These are phyloP conservation scores for Diabrotica undecimpunctata DNA, from an alignment of 1,140 invertebrate species.

Conservation along the genomic window DNA sequence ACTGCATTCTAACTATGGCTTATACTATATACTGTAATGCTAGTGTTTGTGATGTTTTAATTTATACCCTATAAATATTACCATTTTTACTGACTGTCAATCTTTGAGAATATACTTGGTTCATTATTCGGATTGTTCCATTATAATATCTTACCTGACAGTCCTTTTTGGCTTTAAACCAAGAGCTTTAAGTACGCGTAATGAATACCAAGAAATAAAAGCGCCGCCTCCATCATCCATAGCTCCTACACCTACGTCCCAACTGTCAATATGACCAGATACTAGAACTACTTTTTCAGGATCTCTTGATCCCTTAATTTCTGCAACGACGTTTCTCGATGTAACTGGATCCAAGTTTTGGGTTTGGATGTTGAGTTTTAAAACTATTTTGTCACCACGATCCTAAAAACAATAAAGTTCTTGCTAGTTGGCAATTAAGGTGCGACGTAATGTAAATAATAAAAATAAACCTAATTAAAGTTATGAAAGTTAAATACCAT, in stretches of 20 bases:
- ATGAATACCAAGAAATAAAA: slow-evolving; percentile 73
- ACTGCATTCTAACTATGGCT: no score
- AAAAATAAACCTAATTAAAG: no score
- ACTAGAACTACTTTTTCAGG: slow-evolving; percentile 70
- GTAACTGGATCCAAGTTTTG: slow-evolving; percentile 26
- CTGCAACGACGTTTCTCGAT: slow-evolving; percentile 69
- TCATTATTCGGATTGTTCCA: slow-evolving; percentile 5
- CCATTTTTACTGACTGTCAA: no score
- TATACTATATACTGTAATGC: no score
- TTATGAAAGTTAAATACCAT: no score
- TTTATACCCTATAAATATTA: no score
- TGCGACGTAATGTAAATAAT: no score
- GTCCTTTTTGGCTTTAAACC: slow-evolving; percentile 70
- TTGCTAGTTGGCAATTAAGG: no score
- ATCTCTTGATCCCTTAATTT: slow-evolving; percentile 57
- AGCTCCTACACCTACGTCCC: slow-evolving; percentile 83
- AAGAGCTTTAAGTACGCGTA: slow-evolving; percentile 65
- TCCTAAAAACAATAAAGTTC: slow-evolving; percentile 17
- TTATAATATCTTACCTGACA: slow-evolving; percentile 47
- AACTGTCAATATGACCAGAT: slow-evolving; percentile 82
- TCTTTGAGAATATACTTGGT: background rate
- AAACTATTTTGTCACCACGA: slow-evolving; percentile 46
- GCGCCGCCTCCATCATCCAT: slow-evolving; percentile 84
- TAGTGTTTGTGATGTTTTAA: no score
- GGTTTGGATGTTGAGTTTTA: slow-evolving; percentile 48